A percentile compares a stretch with the other conserved stretches of the same genome.
phyloP scores from a whole-genome alignment of 2,113 vertebrate genomes.

The Cariama cristata region DNA sequence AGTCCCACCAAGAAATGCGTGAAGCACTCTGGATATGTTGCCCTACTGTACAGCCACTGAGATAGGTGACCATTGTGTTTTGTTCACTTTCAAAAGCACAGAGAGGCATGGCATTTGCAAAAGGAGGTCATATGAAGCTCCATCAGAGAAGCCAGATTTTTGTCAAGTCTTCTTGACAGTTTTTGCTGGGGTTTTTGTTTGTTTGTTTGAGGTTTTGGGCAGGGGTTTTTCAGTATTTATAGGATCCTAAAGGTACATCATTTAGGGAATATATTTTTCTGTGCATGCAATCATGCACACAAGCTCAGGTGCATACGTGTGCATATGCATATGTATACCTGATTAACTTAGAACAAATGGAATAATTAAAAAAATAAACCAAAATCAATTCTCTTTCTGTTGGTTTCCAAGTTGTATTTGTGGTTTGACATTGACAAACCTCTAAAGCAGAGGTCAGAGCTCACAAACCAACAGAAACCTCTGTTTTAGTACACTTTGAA shows the following conservation, averaged over 20 bases:
- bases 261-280: background rate
- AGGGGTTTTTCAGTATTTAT: background rate
- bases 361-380: background rate
- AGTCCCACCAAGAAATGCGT: background rate
- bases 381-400: background rate
- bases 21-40: fast-evolving
- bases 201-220: background rate
- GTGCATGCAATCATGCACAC: fast-evolving
- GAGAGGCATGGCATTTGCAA: fast-evolving
- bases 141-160: background rate
- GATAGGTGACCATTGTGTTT: background rate
- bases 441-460: background rate
- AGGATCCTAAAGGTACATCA: fast-evolving
- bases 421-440: background rate
- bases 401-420: background rate
- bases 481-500: background rate
- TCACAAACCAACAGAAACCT: background rate
- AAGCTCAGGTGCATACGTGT: background rate
- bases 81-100: background rate
- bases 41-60: too few species aligned
- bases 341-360: background rate
- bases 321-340: background rate
- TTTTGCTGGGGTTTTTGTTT: background rate
- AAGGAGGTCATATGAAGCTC: background rate
- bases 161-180: background rate